Evolutionary conservation across 2,113 vertebrate species (phyloP), one percentile per base, ranked within the genome.

Genomic region (Tragulus kanchil): DNA sequence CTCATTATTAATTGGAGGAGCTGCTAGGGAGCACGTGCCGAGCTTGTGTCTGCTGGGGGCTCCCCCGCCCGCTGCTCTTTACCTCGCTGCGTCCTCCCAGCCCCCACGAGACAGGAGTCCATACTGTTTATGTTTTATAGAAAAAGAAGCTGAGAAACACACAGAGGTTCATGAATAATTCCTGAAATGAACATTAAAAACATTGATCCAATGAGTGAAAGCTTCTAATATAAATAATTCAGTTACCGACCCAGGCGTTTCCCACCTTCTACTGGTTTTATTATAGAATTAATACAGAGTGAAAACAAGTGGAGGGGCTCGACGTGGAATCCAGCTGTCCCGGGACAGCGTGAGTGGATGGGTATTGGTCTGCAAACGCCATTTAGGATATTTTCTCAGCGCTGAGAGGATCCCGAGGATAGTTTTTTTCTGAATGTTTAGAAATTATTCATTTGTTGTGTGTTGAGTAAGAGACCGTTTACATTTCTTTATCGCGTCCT

Each of bases 151-250:
- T 45, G 48, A 90, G 67, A 86, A 81, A 85, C 42, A 31, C 59
- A 81, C 13, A 84, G 54, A 79, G 50, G 26, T 71, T 62, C 56
- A 54, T 67, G 81, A 93, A 25, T 64, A 85, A 67, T 90, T 96
- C 59, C 65, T 78, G 48, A 90, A 83, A 90, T 86, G 52, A 21
- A 81, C 26, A 71, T 82, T 69, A 52, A 78, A 85, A 90, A 78
- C 81, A 79, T 52, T 52, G 93, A 93, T 93, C 89, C n/a, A 82
- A 14, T 85, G 59, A 61, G 10, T 75, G 79, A 69, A 82, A 85
- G 59, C 45, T 62, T 82, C 77, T 92, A 71, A 54, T 69, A 86
- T 67, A 54, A 92, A 86, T 81, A 85, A 89, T 92, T 82, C 85
- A 90, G 64, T 82, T 62, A 48, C 79, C 75, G 82, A 36, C 16